Conservation (phyloP, 1,140 invertebrate species). For the Drosophila takahashii region DNA sequence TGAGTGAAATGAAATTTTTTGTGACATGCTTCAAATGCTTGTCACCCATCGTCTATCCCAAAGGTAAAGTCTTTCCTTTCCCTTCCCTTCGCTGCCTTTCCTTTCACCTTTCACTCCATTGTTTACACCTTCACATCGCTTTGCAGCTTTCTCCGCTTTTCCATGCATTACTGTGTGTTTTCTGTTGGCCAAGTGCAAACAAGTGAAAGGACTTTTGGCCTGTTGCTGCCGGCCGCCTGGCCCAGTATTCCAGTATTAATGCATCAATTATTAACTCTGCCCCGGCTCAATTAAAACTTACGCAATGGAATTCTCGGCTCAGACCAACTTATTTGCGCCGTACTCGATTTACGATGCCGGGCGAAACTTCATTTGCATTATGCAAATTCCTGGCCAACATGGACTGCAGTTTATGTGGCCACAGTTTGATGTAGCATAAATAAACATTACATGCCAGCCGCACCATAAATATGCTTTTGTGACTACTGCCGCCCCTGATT, state of each 20-base stretch:
- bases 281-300: conserved; percentile 57
- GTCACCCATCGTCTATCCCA: conserved; percentile 40
- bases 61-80: conserved; percentile 16
- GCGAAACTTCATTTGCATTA: conserved; percentile 61
- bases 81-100: not conserved
- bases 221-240: conserved; percentile 46
- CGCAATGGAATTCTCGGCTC: conserved; percentile 32
- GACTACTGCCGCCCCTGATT: conserved; percentile 26
- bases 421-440: conserved; percentile 65
- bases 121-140: conserved; percentile 13
- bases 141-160: conserved; percentile 1
- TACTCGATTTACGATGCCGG: conserved; percentile 9
- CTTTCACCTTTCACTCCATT: conserved; percentile 22
- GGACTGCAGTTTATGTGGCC: conserved; percentile 46
- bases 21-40: conserved; percentile 71
- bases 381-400: conserved; percentile 55
- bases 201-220: conserved; percentile 34
- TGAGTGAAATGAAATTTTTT: conserved; percentile 73
- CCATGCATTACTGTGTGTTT: conserved; percentile 7
- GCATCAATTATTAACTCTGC: conserved; percentile 48
- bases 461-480: conserved; percentile 68
- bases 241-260: conserved; percentile 18
- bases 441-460: conserved; percentile 70
- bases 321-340: conserved; percentile 35
- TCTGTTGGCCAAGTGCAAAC: conserved; percentile 29